Conservation (phyloP, 2,888 invertebrate genomes). For the Cosmia pyralina region DNA sequence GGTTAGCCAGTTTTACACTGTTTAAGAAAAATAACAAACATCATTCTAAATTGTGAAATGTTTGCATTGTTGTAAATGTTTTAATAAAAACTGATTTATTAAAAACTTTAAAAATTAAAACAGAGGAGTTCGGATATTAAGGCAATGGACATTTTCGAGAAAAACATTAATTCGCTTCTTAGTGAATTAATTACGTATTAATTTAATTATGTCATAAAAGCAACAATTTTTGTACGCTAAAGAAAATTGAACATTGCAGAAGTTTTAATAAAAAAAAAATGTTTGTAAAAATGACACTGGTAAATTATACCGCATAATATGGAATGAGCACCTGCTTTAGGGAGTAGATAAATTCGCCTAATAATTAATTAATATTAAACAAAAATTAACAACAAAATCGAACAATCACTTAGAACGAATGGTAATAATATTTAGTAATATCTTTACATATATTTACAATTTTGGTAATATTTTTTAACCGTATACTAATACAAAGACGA, state of each 20-base stretch:
- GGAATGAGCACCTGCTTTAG: slow-evolving; percentile 62
- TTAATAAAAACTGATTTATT: neutral
- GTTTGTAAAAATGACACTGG: slow-evolving; percentile 58
- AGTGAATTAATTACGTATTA: neutral
- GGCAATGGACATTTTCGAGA: neutral
- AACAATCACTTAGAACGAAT: slow-evolving; percentile 89
- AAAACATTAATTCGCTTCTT: neutral
- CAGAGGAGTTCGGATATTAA: slow-evolving; percentile 3
- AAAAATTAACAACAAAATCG: slow-evolving; percentile 89
- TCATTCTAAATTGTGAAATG: slow-evolving; percentile 19
- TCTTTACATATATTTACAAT: slow-evolving; percentile 90
- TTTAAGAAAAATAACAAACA: slow-evolving; percentile 23
- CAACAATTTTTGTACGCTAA: neutral
- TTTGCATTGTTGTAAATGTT: slow-evolving; percentile 16
- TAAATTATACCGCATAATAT: slow-evolving; percentile 53
- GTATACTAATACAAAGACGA: slow-evolving; percentile 88
- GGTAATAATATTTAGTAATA: slow-evolving; percentile 90
- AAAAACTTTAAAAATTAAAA: neutral
- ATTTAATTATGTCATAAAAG: neutral
- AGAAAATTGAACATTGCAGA: slow-evolving; percentile 3
- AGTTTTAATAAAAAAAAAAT: slow-evolving; percentile 7
- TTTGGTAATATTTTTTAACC: slow-evolving; percentile 87
- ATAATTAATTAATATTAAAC: slow-evolving; percentile 82
- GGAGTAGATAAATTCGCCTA: slow-evolving; percentile 65
- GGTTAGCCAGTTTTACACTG: slow-evolving; percentile 55